phyloP scores from a whole-genome alignment of 2,888 invertebrate species.

The Eumerus sabulonum region DNA sequence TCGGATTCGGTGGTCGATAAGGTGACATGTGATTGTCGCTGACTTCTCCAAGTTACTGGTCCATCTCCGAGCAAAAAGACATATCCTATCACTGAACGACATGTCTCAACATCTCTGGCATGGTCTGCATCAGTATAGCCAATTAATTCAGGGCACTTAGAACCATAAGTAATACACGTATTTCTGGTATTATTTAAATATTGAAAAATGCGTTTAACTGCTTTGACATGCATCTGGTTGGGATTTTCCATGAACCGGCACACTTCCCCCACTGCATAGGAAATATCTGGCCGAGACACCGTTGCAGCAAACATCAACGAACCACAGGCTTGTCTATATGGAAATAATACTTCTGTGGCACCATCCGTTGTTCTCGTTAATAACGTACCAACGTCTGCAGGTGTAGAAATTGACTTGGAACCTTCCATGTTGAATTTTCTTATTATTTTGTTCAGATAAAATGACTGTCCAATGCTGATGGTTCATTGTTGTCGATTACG shows the following conservation, averaged over 20 bases:
- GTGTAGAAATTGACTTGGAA: constrained; percentile 11
- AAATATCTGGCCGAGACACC: constrained; percentile 1
- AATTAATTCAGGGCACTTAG: no score
- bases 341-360: background rate
- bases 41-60: constrained; percentile 21
- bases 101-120: no score
- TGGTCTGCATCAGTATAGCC: no score
- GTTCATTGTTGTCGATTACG: background rate
- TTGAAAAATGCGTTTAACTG: no score
- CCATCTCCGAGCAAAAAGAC: constrained; percentile 46
- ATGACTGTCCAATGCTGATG: constrained; percentile 4
- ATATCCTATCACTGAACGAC: constrained; percentile 48
- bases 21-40: constrained; percentile 67
- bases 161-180: constrained; percentile 4
- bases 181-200: constrained; percentile 13
- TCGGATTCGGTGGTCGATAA: no score
- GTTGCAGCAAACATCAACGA: constrained; percentile 1
- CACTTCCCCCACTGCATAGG: no score
- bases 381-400: no score
- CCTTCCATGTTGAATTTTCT: no score
- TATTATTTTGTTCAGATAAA: no score
- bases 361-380: constrained; percentile 2
- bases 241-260: constrained; percentile 9
- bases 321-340: constrained; percentile 15
- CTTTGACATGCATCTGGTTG: background rate